Base-by-base conservation (phyloP, 2,888 invertebrate genomes). In the Erpobdella octoculata region DNA sequence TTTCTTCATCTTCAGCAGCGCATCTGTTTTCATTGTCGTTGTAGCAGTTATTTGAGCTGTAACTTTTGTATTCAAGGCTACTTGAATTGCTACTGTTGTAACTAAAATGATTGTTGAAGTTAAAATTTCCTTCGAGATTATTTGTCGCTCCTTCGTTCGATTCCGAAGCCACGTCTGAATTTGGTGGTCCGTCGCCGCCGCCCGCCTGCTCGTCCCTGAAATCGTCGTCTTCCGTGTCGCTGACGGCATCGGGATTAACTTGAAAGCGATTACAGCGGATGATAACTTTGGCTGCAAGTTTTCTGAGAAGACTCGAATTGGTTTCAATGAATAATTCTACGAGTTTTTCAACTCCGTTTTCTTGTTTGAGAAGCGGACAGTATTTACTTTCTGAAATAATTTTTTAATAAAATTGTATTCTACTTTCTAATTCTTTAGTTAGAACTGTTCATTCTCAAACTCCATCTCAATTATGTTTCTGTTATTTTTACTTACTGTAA, bases 351-450 rank as follows among this genome's bases (percentile, higher is more conserved):
- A 93, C 82, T 0, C 96, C 96, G 41, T 90, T 90, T 84, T 96
- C 96, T 61, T 88, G 87, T 78, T 90, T 89, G 61, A 97, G 89
- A 79, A 95, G 86, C 75, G 87, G 86, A 83, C 95, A 96, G 85
- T 97, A 97, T 85, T 94, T 95, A 73, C 89, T 89, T 53, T 93
- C 93, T 94, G 77, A 35, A 77, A 76, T 31, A 65, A 38, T 67
- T 73, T 5, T 12, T 18, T 12, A 65, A 8, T 31, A 15, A 9
- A 66, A 8, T 8, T 12, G n/a, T 65, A 37, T 31, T 25, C n/a
- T n/a, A n/a, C n/a, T n/a, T n/a, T n/a, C n/a, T n/a, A n/a, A n/a
- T n/a, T 18, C 25, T 59, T 18, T 46, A 33, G 1, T 31, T 21
- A 31, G 21, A 62, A 33, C 12, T 18, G 18, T 33, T 62, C 8